phyloP scores from a whole-genome alignment of 2,888 invertebrate genomes.

The Smittia aterrima region DNA sequence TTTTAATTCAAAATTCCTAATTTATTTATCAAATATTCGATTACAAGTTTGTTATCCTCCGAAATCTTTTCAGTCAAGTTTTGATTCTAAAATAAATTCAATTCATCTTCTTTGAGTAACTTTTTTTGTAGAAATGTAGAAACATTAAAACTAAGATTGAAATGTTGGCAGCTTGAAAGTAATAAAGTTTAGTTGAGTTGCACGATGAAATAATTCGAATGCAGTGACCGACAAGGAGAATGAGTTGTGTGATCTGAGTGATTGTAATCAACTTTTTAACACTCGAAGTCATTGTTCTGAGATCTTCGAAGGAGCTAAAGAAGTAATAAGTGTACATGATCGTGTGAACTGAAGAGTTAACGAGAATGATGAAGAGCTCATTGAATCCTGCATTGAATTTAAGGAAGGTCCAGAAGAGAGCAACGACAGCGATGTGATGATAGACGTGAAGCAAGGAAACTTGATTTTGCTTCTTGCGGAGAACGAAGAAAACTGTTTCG shows the following conservation, averaged over 20 bases:
- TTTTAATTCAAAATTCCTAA: no score
- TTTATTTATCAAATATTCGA: no score
- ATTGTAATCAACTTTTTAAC: not conserved
- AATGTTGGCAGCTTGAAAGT: not conserved
- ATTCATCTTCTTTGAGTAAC: no score
- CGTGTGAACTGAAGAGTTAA: slow-evolving; percentile 11
- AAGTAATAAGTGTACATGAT: slow-evolving; percentile 27
- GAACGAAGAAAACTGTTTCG: slow-evolving; percentile 13
- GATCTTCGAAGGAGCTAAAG: not conserved
- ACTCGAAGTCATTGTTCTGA: not conserved
- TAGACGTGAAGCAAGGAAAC: slow-evolving; percentile 6
- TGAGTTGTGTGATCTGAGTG: not conserved
- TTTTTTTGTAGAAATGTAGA: slow-evolving; percentile 5
- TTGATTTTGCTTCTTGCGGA: slow-evolving; percentile 17
- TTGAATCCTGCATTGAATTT: not conserved
- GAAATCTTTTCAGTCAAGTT: not conserved
- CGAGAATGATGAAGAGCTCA: not conserved
- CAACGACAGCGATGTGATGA: slow-evolving; percentile 19
- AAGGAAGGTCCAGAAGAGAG: not conserved
- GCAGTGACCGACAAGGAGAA: not conserved
- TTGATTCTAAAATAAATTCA: no score
- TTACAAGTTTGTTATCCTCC: no score
- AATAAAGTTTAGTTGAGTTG: not conserved
- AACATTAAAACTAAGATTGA: slow-evolving; percentile 5
- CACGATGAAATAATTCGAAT: not conserved